A percentile compares a stretch with the other conserved stretches of the same genome.
Evolutionary conservation across 2,888 invertebrate genomes (phyloP).

Genomic region (Galeopsomyia nigrocyanea): DNA sequence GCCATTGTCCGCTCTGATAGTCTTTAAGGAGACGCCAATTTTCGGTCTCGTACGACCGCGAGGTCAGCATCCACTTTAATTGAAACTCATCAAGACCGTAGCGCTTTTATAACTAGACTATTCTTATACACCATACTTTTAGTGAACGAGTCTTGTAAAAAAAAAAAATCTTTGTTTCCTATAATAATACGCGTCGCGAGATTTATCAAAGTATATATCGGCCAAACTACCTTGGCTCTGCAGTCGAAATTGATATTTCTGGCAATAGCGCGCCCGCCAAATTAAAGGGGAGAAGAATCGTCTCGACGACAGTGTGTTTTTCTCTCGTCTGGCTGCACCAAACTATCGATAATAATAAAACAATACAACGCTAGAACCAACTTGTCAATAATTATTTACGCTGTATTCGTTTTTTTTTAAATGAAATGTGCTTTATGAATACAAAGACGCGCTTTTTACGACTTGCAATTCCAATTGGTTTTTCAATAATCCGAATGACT

Average conservation of each 20-base stretch:
- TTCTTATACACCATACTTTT: no score
- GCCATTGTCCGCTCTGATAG: constrained; percentile 7
- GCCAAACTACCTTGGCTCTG: constrained; percentile 61
- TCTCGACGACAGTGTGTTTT: neutral
- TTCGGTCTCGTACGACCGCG: neutral
- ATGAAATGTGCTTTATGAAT: no score
- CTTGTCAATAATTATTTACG: no score
- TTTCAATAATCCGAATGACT: neutral
- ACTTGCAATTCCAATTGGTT: neutral
- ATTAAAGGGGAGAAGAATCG: constrained; percentile 45
- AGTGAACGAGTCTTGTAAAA: no score
- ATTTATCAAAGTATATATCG: constrained; percentile 56
- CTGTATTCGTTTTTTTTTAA: no score
- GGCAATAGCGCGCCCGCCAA: constrained; percentile 51
- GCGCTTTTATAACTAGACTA: neutral
- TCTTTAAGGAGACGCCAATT: constrained; percentile 5
- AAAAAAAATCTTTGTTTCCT: neutral
- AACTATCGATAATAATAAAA: no score
- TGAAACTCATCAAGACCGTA: neutral
- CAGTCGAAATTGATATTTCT: constrained; percentile 62
- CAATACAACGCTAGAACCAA: no score
- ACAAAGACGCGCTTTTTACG: no score
- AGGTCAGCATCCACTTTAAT: neutral
- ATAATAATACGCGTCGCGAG: constrained; percentile 45
- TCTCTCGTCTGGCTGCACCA: no score